A percentile compares a stretch with the other conserved stretches of the same genome.
phyloP scores from a whole-genome alignment of 2,888 invertebrate genomes.

The Drosophila hawaiiensis region DNA sequence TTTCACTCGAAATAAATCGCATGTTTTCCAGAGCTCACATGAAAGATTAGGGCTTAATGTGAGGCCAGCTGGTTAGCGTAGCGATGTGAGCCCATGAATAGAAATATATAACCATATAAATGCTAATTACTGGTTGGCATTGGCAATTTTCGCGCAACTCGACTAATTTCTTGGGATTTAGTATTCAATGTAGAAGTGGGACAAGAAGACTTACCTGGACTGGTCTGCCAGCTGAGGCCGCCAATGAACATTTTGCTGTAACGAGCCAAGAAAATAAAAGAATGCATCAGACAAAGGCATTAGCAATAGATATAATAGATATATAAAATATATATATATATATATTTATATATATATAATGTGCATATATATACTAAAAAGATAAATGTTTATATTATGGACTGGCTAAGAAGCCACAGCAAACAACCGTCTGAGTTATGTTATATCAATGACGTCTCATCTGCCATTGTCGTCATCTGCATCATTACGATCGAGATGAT shows the following conservation, averaged over 20 bases:
- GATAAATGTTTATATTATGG: conserved; percentile 46
- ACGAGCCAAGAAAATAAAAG: conserved; percentile 77
- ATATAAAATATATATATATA: background rate
- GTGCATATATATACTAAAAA: conserved; percentile 9
- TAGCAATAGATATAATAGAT: conserved; percentile 29
- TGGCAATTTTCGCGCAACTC: conserved; percentile 42
- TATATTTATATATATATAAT: conserved; percentile 5
- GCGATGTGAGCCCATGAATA: conserved; percentile 27
- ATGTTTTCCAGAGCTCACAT: conserved; percentile 2
- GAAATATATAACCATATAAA: conserved; percentile 27
- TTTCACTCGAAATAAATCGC: conserved; percentile 26
- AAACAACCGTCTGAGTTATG: conserved; percentile 38
- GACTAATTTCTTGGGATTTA: conserved; percentile 54
- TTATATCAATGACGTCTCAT: conserved; percentile 54
- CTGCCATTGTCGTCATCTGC: conserved; percentile 49
- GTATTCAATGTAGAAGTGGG: conserved; percentile 12
- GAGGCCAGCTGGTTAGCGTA: conserved; percentile 50
- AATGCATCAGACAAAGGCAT: conserved; percentile 48
- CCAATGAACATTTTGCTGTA: conserved; percentile 99
- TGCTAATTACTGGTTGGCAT: conserved; percentile 52
- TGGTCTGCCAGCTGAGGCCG: conserved; percentile 99
- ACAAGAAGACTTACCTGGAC: conserved; percentile 93
- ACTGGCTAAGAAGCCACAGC: conserved; percentile 21
- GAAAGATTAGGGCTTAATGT: conserved; percentile 14
- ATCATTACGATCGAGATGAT: conserved; percentile 18